Percentiles rank a stretch among this genome's conserved stretches.
Conservation (phyloP, 2,888 invertebrate species). For the Gari tellinella region DNA sequence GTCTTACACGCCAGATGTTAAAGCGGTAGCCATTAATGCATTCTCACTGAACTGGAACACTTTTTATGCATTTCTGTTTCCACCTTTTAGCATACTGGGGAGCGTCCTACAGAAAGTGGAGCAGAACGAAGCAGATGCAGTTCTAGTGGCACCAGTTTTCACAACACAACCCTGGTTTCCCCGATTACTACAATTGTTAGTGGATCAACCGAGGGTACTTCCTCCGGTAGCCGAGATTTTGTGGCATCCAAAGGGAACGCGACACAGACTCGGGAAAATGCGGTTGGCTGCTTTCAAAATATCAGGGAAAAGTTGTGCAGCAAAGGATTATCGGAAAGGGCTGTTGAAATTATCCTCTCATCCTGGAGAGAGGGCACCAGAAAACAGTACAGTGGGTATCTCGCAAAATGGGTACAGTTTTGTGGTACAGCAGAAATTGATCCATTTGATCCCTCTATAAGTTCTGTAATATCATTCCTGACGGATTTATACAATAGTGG, state of each 20-base stretch:
- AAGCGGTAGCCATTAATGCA: no score
- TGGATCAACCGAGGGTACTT: constrained; percentile 1
- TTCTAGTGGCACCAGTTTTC: no score
- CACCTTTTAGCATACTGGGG: constrained; percentile 18
- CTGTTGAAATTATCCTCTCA: neutral
- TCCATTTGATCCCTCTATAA: constrained; percentile 32
- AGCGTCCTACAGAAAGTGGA: neutral
- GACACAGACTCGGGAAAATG: constrained; percentile 1
- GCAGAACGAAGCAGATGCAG: neutral
- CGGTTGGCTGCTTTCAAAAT: constrained; percentile 3
- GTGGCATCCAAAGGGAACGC: constrained; percentile 2
- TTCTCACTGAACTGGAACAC: constrained; percentile 12
- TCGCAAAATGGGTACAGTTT: constrained; percentile 43
- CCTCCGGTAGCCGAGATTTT: neutral
- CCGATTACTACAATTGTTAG: neutral
- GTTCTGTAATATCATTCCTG: constrained; percentile 22
- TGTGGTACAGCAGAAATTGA: constrained; percentile 25
- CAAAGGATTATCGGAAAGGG: constrained; percentile 5
- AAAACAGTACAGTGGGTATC: constrained; percentile 28
- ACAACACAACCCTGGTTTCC: no score
- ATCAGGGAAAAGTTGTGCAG: constrained; percentile 18
- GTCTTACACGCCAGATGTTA: constrained; percentile 6
- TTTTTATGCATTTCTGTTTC: constrained; percentile 11
- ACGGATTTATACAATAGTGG: constrained; percentile 4
- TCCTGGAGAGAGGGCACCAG: constrained; percentile 10